Percentiles rank a stretch among this genome's conserved stretches.
phyloP scores from a whole-genome alignment of 2,888 invertebrate species.

The Tinea semifulvella region DNA sequence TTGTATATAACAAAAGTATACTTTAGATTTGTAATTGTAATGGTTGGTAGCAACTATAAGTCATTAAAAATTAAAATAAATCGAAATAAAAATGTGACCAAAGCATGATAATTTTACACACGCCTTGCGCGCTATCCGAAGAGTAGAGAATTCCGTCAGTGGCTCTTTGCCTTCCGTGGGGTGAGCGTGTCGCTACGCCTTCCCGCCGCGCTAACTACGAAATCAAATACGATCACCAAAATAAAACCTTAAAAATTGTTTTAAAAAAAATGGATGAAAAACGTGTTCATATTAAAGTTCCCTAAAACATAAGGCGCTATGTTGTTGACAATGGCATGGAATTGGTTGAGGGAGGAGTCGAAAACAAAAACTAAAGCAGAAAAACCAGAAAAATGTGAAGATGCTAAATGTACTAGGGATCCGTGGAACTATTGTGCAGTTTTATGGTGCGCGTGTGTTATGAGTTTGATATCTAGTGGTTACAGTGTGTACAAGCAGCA shows the following conservation, averaged over 20 bases:
- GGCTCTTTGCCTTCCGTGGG: slow-evolving; percentile 42
- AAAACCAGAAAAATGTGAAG: background rate
- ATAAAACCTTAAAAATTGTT: background rate
- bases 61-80: no score
- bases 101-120: no score
- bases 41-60: no score
- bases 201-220: slow-evolving; percentile 31
- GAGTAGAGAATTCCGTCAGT: no score
- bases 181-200: slow-evolving; percentile 31
- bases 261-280: background rate
- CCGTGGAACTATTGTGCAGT: slow-evolving; percentile 58
- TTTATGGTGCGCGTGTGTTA: slow-evolving; percentile 72
- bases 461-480: slow-evolving; percentile 70
- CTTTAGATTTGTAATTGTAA: no score
- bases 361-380: background rate
- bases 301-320: slow-evolving; percentile 23
- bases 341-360: slow-evolving; percentile 24
- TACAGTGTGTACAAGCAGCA: slow-evolving; percentile 69
- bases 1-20: no score
- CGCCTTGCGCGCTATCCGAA: no score
- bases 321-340: slow-evolving; percentile 55
- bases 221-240: slow-evolving; percentile 41
- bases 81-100: no score
- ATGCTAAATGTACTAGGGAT: slow-evolving; percentile 44
- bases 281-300: background rate